These are phyloP conservation scores for Drosophila prolongata DNA, from an alignment of 2,888 invertebrate genomes.

Conservation along the genomic window DNA sequence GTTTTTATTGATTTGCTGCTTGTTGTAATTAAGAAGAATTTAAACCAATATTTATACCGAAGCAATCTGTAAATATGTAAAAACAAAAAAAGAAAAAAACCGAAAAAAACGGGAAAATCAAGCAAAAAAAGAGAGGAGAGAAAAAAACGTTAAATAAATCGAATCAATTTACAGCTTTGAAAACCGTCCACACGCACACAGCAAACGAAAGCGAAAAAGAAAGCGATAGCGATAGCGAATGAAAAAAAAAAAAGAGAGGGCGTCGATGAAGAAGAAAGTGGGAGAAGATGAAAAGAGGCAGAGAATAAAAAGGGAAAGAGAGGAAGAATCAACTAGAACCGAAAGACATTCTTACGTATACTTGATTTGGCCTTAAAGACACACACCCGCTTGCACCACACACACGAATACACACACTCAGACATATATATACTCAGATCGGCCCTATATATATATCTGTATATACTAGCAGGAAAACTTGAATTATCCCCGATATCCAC, in stretches of 20 bases:
- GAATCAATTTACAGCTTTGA: constrained; percentile 79
- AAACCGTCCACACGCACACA: constrained; percentile 80
- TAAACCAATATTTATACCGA: constrained; percentile 43
- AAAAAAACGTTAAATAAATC: constrained; percentile 58
- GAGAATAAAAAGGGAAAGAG: neutral
- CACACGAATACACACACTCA: constrained; percentile 7
- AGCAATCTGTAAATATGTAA: constrained; percentile 43
- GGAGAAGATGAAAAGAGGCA: neutral
- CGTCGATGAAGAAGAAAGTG: neutral
- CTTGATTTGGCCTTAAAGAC: constrained; percentile 68
- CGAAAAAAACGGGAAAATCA: constrained; percentile 44
- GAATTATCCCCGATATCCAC: constrained; percentile 9
- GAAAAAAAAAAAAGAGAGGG: constrained; percentile 4
- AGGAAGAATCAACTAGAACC: constrained; percentile 29
- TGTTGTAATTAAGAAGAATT: constrained; percentile 72
- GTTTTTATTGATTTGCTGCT: constrained; percentile 75
- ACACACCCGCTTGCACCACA: constrained; percentile 31
- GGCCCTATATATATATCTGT: constrained; percentile 12
- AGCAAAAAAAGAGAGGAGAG: constrained; percentile 49
- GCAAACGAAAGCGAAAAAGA: constrained; percentile 55
- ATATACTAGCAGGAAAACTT: constrained; percentile 22
- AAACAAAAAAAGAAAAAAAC: constrained; percentile 57
- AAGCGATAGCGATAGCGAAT: constrained; percentile 17
- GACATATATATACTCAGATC: constrained; percentile 10
- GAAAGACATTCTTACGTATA: constrained; percentile 58